phyloP scores from a whole-genome alignment of 1,140 invertebrate genomes.

The Solen grandis region DNA sequence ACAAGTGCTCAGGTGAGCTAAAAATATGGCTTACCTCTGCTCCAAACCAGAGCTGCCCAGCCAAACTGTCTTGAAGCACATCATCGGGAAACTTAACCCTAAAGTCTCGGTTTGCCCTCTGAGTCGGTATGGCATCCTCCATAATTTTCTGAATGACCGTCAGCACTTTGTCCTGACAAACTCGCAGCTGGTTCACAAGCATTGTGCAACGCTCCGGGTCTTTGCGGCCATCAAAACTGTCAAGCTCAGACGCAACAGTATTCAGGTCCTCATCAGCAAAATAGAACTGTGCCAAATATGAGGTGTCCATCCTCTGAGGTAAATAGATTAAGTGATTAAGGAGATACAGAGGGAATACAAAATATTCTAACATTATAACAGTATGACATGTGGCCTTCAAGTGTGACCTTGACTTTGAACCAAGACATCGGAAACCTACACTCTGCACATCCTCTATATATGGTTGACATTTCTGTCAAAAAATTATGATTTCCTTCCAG shows the following conservation, averaged over 20 bases:
- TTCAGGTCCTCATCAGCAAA: slow-evolving; percentile 98
- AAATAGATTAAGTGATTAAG: too few relatives aligned
- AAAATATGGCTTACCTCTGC: slow-evolving; percentile 97
- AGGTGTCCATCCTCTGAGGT: slow-evolving; percentile 94
- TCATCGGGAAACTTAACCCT: slow-evolving; percentile 99
- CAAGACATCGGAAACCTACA: too few relatives aligned
- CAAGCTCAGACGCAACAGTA: slow-evolving; percentile 95
- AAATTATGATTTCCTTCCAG: too few relatives aligned
- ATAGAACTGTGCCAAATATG: slow-evolving; percentile 97
- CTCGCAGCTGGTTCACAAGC: slow-evolving; percentile 94
- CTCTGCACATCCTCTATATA: too few relatives aligned
- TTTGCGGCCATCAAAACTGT: slow-evolving; percentile 98
- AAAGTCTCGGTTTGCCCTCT: slow-evolving; percentile 95
- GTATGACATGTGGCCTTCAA: too few relatives aligned
- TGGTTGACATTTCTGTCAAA: too few relatives aligned
- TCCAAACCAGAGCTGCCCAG: slow-evolving; percentile 99
- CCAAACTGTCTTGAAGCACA: slow-evolving; percentile 97
- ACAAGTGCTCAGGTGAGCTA: too few relatives aligned
- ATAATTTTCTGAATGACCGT: slow-evolving; percentile 97
- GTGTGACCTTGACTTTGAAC: too few relatives aligned
- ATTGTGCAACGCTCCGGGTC: slow-evolving; percentile 97
- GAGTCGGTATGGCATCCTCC: slow-evolving; percentile 94
- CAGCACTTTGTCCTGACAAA: slow-evolving; percentile 83
- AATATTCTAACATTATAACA: too few relatives aligned
- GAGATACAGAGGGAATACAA: too few relatives aligned